Evolutionary conservation across 2,113 vertebrate genomes (phyloP).

Genomic region (Carettochelys insculpta): DNA sequence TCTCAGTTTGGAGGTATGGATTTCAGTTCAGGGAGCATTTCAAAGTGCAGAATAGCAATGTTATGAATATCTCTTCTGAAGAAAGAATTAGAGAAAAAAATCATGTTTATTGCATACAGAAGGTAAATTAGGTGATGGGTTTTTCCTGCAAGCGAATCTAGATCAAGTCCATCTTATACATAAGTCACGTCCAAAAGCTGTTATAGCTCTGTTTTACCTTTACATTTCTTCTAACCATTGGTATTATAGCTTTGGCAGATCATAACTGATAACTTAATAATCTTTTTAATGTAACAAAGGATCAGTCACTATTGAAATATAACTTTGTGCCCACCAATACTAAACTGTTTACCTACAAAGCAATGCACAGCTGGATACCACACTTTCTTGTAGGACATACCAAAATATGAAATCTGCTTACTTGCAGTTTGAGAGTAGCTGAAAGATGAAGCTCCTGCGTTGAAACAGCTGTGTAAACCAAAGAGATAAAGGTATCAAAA

Average conservation of each 20-base stretch:
- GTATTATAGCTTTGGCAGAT: neutral
- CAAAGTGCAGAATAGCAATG: neutral
- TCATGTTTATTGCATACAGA: neutral
- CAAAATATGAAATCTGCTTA: constrained; percentile 33
- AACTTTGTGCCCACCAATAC: neutral
- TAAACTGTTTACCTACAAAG: neutral
- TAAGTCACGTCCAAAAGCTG: neutral
- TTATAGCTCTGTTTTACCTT: neutral
- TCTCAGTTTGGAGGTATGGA: neutral
- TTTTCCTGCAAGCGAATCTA: neutral
- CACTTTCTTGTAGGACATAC: constrained; percentile 6
- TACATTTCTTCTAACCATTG: neutral
- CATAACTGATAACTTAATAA: neutral
- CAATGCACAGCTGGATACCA: constrained; percentile 29
- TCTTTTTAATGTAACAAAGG: neutral
- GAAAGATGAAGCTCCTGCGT: constrained; percentile 35
- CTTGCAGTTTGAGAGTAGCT: constrained; percentile 37
- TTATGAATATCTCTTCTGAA: neutral
- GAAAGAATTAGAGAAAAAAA: neutral
- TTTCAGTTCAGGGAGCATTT: neutral
- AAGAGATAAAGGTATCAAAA: constrained; percentile 44
- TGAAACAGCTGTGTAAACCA: constrained; percentile 28
- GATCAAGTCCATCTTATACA: neutral
- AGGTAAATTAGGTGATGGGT: neutral
- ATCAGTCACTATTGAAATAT: neutral